A percentile compares a stretch with the other conserved stretches of the same genome.
Conservation (phyloP, 2,113 vertebrate genomes). For the Ophiodon elongatus region DNA sequence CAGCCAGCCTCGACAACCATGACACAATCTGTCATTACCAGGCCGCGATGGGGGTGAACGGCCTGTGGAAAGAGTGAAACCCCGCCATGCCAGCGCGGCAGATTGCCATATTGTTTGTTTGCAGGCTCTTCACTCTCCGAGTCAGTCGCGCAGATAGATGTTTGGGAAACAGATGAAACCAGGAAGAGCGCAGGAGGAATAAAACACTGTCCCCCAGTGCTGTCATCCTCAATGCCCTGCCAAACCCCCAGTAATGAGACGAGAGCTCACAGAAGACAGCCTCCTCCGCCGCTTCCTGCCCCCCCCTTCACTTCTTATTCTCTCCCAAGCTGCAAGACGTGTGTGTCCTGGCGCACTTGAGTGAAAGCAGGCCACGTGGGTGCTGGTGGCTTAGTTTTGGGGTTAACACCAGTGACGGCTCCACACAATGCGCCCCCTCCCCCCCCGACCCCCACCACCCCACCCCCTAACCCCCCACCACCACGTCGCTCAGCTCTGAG, state of each 20-base stretch:
- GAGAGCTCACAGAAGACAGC: conserved; percentile 58
- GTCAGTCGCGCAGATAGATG: conserved; percentile 58
- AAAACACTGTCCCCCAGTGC: conserved; percentile 57
- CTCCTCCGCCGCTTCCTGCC: conserved; percentile 64
- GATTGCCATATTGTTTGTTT: conserved; percentile 71
- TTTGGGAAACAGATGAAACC: conserved; percentile 71
- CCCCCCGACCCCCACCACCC: not conserved
- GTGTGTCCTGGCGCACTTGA: conserved; percentile 72
- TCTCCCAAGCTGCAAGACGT: conserved; percentile 71
- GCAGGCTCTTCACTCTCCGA: conserved; percentile 53
- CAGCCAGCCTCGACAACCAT: conserved; percentile 70
- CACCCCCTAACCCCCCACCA: not conserved
- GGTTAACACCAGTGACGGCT: conserved; percentile 72
- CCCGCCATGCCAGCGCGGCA: conserved; percentile 30
- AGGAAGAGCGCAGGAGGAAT: conserved; percentile 43
- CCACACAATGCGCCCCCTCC: conserved; percentile 48
- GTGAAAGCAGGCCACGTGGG: conserved; percentile 75
- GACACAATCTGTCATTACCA: conserved; percentile 77
- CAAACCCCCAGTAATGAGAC: conserved; percentile 70
- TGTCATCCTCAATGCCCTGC: conserved; percentile 54
- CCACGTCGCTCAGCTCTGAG: conserved; percentile 26
- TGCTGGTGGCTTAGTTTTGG: conserved; percentile 65
- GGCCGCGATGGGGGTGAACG: conserved; percentile 51
- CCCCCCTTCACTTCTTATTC: conserved; percentile 61
- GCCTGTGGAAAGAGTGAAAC: conserved; percentile 66